Conservation (phyloP, 1,140 invertebrate genomes). For the Heliothis virescens region DNA sequence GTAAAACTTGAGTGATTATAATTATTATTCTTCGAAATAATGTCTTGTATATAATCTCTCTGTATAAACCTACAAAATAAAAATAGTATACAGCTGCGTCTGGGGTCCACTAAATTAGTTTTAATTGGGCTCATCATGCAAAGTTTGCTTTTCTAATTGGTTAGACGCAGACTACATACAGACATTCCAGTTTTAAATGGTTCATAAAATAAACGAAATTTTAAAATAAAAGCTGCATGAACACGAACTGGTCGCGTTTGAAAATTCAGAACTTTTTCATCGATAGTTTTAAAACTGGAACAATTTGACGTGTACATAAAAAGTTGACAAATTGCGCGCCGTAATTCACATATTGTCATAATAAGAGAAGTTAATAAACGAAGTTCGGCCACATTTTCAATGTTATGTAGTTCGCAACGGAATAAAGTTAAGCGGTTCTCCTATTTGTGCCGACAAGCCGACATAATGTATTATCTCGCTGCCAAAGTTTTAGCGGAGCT, state of each 20-base stretch:
- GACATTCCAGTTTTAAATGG: not conserved
- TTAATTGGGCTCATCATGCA: slow-evolving; percentile 58
- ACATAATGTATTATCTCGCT: slow-evolving; percentile 61
- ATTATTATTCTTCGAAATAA: slow-evolving; percentile 57
- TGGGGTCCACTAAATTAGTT: slow-evolving; percentile 47
- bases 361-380: slow-evolving; percentile 47
- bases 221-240: not conserved
- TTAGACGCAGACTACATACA: not conserved
- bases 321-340: slow-evolving; percentile 22
- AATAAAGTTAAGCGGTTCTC: slow-evolving; percentile 51
- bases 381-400: slow-evolving; percentile 46
- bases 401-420: slow-evolving; percentile 41
- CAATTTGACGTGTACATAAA: slow-evolving; percentile 9
- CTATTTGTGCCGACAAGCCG: slow-evolving; percentile 53
- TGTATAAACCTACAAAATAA: slow-evolving; percentile 26
- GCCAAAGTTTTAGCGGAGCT: slow-evolving; percentile 53
- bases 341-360: slow-evolving; percentile 30
- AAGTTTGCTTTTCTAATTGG: slow-evolving; percentile 55
- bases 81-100: slow-evolving; percentile 31
- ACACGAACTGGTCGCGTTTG: too few relatives aligned
- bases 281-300: not conserved
- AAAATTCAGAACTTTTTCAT: not conserved
- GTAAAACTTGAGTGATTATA: slow-evolving; percentile 57
- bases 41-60: slow-evolving; percentile 34
- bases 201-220: not conserved